Evolutionary conservation across 2,797 vertebrate genomes (phyloP), one percentile per base, ranked within the genome.

Genomic region (Chloroceryle amazona): DNA sequence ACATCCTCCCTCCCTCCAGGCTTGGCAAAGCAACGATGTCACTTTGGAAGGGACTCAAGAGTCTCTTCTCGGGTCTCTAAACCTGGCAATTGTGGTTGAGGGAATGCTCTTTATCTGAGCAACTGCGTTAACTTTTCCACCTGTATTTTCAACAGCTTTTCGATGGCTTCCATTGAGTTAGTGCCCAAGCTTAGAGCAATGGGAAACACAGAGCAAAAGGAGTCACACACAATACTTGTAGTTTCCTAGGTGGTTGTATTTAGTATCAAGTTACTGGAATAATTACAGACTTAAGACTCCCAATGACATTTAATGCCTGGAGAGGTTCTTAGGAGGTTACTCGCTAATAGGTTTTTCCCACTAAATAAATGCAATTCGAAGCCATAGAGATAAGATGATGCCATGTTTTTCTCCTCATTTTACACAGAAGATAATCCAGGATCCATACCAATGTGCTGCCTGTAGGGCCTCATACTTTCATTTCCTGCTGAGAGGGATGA

Each of bases 211-310:
- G 57, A 81, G 42, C 57, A 81, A 51, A 93, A 67, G 67, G 49
- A 93, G 81, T 89, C 86, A 68, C 33, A 26, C 10, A 1, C 19
- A 35, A 20, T 23, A 18, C 51, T 91, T 10, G 1, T 41, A 9
- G 39, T 86, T 90, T 66, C 62, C 35, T 82, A 68, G 37, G 47
- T 84, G 52, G 55, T 82, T 92, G 67, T 49, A 71, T 89, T 93
- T 73, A 47, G 10, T 72, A 42, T 66, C 35, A 87, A 89, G 51
- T 89, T 92, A 66, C 54, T 86, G 78, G 81, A 95, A 68, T 94
- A 89, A 92, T 89, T 93, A 66, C 9, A 90, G 61, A 91, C 89
- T 61, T 90, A 76, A 78, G 81, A 46, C 33, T 83, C 94, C 39
- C 89, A 91, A 52, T 92, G 84, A 90, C 83, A 44, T 81, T 90